Conservation (phyloP, 2,888 invertebrate species). For the Drosophila barbarae region DNA sequence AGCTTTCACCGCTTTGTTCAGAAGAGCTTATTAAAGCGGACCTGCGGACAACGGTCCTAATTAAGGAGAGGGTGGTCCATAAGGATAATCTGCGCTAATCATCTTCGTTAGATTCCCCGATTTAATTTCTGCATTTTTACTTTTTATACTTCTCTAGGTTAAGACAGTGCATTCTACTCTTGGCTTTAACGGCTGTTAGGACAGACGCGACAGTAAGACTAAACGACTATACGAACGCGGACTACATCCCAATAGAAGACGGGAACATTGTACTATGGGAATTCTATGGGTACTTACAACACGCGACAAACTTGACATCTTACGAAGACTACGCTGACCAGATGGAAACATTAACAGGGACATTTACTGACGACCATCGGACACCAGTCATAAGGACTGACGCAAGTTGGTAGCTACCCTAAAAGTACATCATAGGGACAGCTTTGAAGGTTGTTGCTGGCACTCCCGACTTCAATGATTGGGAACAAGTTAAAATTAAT, state of each 20-base stretch:
- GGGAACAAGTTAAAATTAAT: not conserved
- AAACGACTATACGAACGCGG: not conserved
- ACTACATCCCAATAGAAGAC: not conserved
- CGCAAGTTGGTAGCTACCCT: not conserved
- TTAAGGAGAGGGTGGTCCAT: not conserved
- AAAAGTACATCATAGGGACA: not conserved
- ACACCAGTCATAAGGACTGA: not conserved
- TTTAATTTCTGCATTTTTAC: too few species aligned
- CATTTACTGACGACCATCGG: too few species aligned
- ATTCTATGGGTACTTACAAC: not conserved
- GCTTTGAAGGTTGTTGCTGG: not conserved
- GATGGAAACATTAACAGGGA: too few species aligned
- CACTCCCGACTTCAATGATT: not conserved
- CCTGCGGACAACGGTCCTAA: not conserved
- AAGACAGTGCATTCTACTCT: not conserved
- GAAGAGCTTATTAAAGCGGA: not conserved
- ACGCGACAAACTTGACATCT: not conserved
- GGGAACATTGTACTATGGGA: too few species aligned
- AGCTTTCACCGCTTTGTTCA: not conserved
- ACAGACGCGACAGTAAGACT: not conserved
- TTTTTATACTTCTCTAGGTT: not conserved
- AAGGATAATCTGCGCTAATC: not conserved
- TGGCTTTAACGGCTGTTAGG: not conserved
- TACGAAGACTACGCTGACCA: too few species aligned
- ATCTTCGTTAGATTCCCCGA: not conserved